Percentiles rank a stretch among this genome's conserved stretches.
phyloP scores from a whole-genome alignment of 2,888 invertebrate genomes.

The Philhelius pedissequus region DNA sequence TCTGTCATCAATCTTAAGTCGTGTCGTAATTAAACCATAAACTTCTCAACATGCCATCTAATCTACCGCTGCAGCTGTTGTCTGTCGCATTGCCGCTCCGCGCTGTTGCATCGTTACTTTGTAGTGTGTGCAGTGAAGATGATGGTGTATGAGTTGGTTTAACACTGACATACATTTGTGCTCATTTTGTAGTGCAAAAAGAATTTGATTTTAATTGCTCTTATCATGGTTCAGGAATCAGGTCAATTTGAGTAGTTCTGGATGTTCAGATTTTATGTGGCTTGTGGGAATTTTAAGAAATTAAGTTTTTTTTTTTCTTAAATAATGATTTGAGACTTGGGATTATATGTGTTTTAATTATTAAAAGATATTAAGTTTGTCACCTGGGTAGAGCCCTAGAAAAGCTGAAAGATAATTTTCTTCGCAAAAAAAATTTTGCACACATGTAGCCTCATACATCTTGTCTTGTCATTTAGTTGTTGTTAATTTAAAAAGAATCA shows the following conservation, averaged over 20 bases:
- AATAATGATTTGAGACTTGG: neutral
- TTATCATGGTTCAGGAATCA: slow-evolving; percentile 1
- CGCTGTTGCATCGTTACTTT: too few species aligned
- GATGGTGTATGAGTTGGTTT: neutral
- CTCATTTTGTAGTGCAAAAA: neutral
- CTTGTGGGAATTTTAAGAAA: neutral
- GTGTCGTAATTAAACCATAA: slow-evolving; percentile 13
- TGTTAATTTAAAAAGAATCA: too few species aligned
- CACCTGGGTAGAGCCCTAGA: neutral
- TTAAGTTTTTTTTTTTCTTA: neutral
- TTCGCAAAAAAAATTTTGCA: too few species aligned
- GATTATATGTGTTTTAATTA: neutral
- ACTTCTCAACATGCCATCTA: neutral
- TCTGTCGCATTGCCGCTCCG: too few species aligned
- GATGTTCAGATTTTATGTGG: slow-evolving; percentile 1
- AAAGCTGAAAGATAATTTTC: too few species aligned
- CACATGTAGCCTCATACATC: too few species aligned
- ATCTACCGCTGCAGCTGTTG: neutral
- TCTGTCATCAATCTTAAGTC: slow-evolving; percentile 3
- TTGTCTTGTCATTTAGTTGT: too few species aligned
- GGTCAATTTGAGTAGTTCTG: neutral
- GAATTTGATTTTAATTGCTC: slow-evolving; percentile 11
- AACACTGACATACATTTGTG: neutral
- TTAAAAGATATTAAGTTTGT: neutral
- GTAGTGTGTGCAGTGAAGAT: neutral